Base-by-base conservation (phyloP, 2,797 vertebrate species). In the Hydrolagus colliei region DNA sequence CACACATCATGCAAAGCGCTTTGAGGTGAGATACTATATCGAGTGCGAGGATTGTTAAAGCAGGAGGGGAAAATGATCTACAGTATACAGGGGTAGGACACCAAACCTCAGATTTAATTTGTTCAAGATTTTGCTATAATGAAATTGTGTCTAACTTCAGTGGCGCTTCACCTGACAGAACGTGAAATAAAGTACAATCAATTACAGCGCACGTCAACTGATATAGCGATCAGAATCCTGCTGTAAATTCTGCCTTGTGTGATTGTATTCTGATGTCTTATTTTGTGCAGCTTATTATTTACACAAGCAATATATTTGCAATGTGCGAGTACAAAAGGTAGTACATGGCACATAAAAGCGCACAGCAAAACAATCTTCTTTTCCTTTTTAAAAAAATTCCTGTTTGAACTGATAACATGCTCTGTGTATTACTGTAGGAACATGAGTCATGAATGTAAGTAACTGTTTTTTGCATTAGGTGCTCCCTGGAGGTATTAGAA, bases 401-500 rank as follows among this genome's bases (percentile, higher is more conserved):
- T 89, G 91, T 93, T 90, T 91, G 90, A 93, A 91, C 91, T 90
- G 91, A 90, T 92, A 94, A 93, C 94, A 93, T 92, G 92, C 93
- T 94, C 94, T 94, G 94, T 91, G 91, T 96, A 95, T 95, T 92
- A 95, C 93, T 93, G 92, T 93, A 93, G 93, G 93, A 95, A 94
- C 94, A 95, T 93, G 94, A 96, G 95, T 94, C 95, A 95, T 94
- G 94, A 95, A 96, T 96, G 94, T 94, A 95, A 96, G 95, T 95
- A 95, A 95, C 96, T 96, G 96, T 93, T 95, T 97, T 97, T 94
- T 97, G 93, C 95, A 97, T 98, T 96, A 97, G 95, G 93, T 95
- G 91, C 94, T 97, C 96, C 96, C 95, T 91, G 95, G 95, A 97
- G 96, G 95, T 96, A 94, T 92, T 90, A 93, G 93, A 92, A 93